Evolutionary conservation across 2,888 invertebrate genomes (phyloP).

Genomic region (Euclidia mi): DNA sequence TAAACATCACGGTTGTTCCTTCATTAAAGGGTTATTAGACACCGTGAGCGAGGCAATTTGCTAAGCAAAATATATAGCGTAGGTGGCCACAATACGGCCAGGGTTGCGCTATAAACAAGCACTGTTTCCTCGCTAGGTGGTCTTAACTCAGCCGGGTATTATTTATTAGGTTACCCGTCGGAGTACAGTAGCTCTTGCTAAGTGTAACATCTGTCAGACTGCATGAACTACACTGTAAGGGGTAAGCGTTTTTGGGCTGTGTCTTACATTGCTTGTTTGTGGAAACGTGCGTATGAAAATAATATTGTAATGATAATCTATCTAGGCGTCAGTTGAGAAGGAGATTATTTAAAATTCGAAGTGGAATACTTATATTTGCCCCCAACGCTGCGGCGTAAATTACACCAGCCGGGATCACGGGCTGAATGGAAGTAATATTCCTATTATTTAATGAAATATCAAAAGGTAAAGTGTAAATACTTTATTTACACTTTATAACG

Average conservation of each 20-base stretch:
- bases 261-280: conserved; percentile 5
- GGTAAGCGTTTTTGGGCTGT: conserved; percentile 48
- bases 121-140: conserved; percentile 86
- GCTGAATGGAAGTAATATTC: too few species aligned
- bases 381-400: too few species aligned
- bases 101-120: conserved; percentile 83
- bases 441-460: too few species aligned
- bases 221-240: conserved; percentile 36
- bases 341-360: too few species aligned
- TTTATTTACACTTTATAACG: too few species aligned
- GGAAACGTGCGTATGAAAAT: too few species aligned
- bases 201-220: conserved; percentile 73
- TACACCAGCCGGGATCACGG: too few species aligned
- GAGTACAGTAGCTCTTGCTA: conserved; percentile 74
- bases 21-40: conserved; percentile 89
- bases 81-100: conserved; percentile 85
- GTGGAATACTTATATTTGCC: too few species aligned
- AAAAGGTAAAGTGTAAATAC: too few species aligned
- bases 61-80: conserved; percentile 88
- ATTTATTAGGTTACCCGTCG: conserved; percentile 84
- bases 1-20: conserved; percentile 67
- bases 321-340: too few species aligned
- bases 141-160: conserved; percentile 87
- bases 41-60: conserved; percentile 86
- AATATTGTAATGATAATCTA: too few species aligned